phyloP scores from a whole-genome alignment of 2,113 vertebrate species.

The Cynoglossus semilaevis region DNA sequence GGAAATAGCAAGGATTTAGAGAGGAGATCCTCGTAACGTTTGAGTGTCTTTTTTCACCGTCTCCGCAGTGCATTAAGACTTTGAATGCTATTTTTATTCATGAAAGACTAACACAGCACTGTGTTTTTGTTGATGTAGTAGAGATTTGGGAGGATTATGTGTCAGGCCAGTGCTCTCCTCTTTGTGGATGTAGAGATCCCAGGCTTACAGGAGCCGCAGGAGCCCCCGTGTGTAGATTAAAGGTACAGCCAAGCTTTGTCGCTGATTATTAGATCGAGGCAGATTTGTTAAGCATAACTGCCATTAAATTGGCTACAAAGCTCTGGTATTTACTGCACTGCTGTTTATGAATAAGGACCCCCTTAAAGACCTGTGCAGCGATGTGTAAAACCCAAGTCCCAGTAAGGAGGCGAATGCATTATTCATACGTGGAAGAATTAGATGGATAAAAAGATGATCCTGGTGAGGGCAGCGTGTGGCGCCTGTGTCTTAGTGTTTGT shows the following conservation, averaged over 20 bases:
- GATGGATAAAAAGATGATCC: slow-evolving; percentile 77
- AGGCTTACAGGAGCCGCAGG: slow-evolving; percentile 61
- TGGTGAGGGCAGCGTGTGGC: slow-evolving; percentile 63
- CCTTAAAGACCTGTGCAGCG: slow-evolving; percentile 65
- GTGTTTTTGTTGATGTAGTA: slow-evolving; percentile 68
- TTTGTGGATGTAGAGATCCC: slow-evolving; percentile 69
- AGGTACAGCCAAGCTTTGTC: slow-evolving; percentile 66
- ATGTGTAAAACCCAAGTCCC: slow-evolving; percentile 66
- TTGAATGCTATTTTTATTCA: slow-evolving; percentile 70
- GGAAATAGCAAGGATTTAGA: slow-evolving; percentile 61
- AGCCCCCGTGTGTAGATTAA: slow-evolving; percentile 70
- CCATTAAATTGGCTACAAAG: slow-evolving; percentile 76
- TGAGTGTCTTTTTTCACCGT: slow-evolving; percentile 35
- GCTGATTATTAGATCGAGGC: slow-evolving; percentile 73
- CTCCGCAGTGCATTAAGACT: slow-evolving; percentile 56
- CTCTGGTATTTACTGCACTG: slow-evolving; percentile 72
- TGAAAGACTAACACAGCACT: slow-evolving; percentile 62
- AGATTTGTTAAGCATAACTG: slow-evolving; percentile 77
- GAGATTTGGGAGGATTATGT: slow-evolving; percentile 67
- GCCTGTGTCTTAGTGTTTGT: slow-evolving; percentile 35
- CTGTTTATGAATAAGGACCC: slow-evolving; percentile 74
- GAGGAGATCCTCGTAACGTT: slow-evolving; percentile 43
- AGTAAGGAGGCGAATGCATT: slow-evolving; percentile 68
- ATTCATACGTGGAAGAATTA: slow-evolving; percentile 73
- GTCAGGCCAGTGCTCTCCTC: slow-evolving; percentile 62